phyloP scores from a whole-genome alignment of 2,888 invertebrate species.

The Harmothoe impar region DNA sequence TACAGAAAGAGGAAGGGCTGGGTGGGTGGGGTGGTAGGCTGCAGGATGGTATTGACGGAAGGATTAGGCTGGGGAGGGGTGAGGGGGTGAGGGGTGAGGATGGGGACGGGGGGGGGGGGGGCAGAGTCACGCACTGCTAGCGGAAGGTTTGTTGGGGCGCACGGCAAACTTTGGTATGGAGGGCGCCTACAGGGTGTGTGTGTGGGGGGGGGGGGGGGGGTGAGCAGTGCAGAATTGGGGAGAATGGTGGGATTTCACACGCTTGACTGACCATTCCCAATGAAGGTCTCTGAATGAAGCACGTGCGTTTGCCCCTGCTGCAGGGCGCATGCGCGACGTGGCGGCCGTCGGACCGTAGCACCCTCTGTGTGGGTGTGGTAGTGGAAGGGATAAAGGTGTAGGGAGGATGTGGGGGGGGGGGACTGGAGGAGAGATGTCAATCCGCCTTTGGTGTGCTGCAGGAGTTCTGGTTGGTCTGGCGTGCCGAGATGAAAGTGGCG shows the following conservation, averaged over 20 bases:
- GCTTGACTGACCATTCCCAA: neutral
- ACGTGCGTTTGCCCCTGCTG: neutral
- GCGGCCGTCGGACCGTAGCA: neutral
- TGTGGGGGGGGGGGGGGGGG: neutral
- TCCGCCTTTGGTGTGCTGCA: conserved; percentile 1
- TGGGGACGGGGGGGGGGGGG: neutral
- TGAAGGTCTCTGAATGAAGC: neutral
- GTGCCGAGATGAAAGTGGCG: conserved; percentile 36
- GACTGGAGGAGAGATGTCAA: neutral
- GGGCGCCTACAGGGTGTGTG: neutral
- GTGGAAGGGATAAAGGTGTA: neutral
- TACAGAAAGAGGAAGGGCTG: neutral
- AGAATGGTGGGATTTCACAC: neutral
- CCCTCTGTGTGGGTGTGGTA: conserved; percentile 6
- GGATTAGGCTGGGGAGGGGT: neutral
- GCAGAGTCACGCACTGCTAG: neutral
- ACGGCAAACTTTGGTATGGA: neutral
- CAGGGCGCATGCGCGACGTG: conserved; percentile 6
- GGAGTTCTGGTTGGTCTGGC: conserved; percentile 13
- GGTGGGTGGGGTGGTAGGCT: neutral
- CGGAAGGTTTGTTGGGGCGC: neutral
- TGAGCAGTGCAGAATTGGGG: neutral
- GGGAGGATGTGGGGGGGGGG: neutral
- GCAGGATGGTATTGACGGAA: neutral
- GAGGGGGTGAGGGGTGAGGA: neutral